Percentiles rank a stretch among this genome's conserved stretches.
Evolutionary conservation across 2,888 invertebrate genomes (phyloP).

Genomic region (Notocelia uddmanniana): DNA sequence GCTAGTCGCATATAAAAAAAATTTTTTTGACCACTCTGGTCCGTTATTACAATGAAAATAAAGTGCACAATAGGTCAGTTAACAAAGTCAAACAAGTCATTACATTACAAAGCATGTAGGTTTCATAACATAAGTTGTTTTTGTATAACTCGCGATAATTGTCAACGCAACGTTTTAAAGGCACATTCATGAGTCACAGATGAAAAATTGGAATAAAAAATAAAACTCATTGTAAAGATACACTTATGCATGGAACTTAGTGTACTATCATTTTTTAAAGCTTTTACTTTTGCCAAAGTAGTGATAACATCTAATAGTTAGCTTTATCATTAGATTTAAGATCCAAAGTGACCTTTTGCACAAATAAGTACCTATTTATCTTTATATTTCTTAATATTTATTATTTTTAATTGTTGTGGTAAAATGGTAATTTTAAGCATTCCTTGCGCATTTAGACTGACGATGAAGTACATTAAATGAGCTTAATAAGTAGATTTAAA

Average conservation of each 20-base stretch:
- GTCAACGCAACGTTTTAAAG: too few relatives aligned
- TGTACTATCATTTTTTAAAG: background rate
- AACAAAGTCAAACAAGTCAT: too few relatives aligned
- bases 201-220: too few relatives aligned
- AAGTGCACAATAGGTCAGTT: too few relatives aligned
- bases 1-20: background rate
- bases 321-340: too few relatives aligned
- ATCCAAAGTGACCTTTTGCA: slow-evolving; percentile 43
- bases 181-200: too few relatives aligned
- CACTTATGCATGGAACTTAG: background rate
- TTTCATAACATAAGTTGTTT: too few relatives aligned
- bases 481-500: background rate
- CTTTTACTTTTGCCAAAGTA: background rate
- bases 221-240: background rate
- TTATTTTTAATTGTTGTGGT: background rate
- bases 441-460: slow-evolving; percentile 37
- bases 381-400: background rate
- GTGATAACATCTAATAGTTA: background rate
- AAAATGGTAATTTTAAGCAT: slow-evolving; percentile 20
- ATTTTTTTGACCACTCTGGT: background rate
- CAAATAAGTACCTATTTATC: slow-evolving; percentile 15
- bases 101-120: too few relatives aligned
- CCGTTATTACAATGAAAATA: too few relatives aligned
- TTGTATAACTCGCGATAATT: too few relatives aligned
- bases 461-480: background rate